Base-by-base conservation (phyloP, 2,888 invertebrate genomes). In the Scrobipalpa costella region DNA sequence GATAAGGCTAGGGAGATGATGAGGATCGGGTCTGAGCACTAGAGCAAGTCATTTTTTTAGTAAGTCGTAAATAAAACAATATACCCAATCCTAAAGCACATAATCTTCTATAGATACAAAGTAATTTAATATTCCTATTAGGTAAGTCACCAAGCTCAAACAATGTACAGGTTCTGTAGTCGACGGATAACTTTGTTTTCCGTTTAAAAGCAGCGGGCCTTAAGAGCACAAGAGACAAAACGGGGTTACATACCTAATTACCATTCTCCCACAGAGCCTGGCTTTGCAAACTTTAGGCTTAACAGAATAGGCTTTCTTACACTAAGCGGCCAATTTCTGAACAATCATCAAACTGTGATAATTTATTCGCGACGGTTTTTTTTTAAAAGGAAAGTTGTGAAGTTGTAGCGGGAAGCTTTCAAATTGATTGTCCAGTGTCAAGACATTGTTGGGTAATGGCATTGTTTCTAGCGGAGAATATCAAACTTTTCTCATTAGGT, bases 401-500 rank as follows among this genome's bases (percentile, higher is more conserved):
- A 74, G 68, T 69, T 68, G 71, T 67, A 69, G 72, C 74, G 82
- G 84, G 85, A 86, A 86, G 84, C 84, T 85, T 86, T 84, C 83
- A 84, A 86, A 88, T 86, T 85, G 86, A 88, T 87, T 86, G 86
- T 86, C 84, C 85, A 79, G 81, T 83, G 84, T 84, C 81, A 83
- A 80, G 81, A 84, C 85, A 85, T 86, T 85, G 84, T 84, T 81
- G 78, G 81, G 79, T 81, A 84, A 81, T 76, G 81, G 78, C 83
- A 84, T 86, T 89, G 87, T 88, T 85, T 83, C 81, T 77, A 76
- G 77, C 79, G 78, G 78, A 83, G 80, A 83, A 80, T 80, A 84
- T 83, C 79, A 80, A 88, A 89, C 87, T 89, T 89, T 88, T 84
- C 88, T 88, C 88, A 88, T 89, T 89, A 89, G 81, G 78, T 73